Base-by-base conservation (phyloP, 2,888 invertebrate genomes). In the Hirtodrosophila cameraria region DNA sequence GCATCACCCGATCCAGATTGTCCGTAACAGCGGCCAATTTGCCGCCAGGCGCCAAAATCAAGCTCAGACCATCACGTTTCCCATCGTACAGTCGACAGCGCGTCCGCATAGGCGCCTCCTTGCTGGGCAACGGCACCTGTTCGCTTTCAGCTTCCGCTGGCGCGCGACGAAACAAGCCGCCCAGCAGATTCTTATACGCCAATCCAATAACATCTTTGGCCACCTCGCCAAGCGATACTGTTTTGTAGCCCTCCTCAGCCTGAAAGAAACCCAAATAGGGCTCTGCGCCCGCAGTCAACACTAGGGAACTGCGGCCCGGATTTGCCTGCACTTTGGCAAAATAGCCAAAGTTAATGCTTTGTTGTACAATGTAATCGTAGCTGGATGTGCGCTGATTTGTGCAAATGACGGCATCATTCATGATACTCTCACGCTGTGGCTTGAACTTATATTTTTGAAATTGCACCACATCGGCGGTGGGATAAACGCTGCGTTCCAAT, bases 221-320 rank as follows among this genome's bases (percentile, higher is more conserved):
- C n/a, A 98, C 97, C 89, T 98, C 97, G 45, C 96, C 94, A 9
- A 98, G 92, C 9, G 95, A 93, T 0, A 96, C 96, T 23, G 95
- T 95, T 12, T 95, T 92, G 49, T 94, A 95, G 15, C 97, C 97
- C 92, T 98, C 98, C 49, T 97, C 92, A 4, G 97, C 97, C 90
- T 95, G 96, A 90, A 97, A 97, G 90, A 97, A 97, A 1, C 96
- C 97, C 58, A 97, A 89, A 90, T 94, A 98, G 0, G 98, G 98
- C 60, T 94, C 94, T 4, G 93, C 93, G 0, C 98, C 98, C 6
- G 94, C 94, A 7, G 95, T 94, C 33, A 97, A 89, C 28, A 97
- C 94, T 42, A 96, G 91, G 13, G 94, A 94, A 62, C 94, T 95
- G 48, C 96, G 94, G 1, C 96, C 95, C 0, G 96, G 95, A 57